Percentiles rank a stretch among this genome's conserved stretches.
Conservation (phyloP, 2,888 invertebrate species). For the Diarsia mendica region DNA sequence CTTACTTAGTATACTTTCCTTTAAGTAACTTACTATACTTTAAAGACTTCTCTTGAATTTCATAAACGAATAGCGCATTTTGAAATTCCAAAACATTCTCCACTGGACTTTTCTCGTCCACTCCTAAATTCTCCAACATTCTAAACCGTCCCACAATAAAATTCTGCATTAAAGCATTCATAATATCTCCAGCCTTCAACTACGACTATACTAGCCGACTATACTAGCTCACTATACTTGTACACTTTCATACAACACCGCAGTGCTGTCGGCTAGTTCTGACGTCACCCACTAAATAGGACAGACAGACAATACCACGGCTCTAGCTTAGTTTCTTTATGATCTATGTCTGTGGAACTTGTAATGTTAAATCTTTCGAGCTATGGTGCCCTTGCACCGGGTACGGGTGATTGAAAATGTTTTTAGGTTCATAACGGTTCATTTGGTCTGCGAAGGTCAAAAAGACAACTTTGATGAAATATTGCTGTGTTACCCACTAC, state of each 20-base stretch:
- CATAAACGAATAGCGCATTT: conserved; percentile 12
- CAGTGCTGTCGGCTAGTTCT: conserved; percentile 55
- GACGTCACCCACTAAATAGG: conserved; percentile 60
- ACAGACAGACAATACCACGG: conserved; percentile 45
- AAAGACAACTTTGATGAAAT: not conserved
- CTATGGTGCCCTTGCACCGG: conserved; percentile 25
- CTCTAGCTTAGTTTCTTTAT: conserved; percentile 29
- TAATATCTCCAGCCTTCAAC: conserved; percentile 29
- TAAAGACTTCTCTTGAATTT: conserved; percentile 1
- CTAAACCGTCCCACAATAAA: conserved; percentile 11
- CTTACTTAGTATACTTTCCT: too few relatives aligned
- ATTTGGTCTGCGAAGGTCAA: not conserved
- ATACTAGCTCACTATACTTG: conserved; percentile 23
- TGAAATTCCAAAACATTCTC: not conserved
- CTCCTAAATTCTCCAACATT: conserved; percentile 27
- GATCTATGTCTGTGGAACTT: conserved; percentile 8
- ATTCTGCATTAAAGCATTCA: conserved; percentile 35
- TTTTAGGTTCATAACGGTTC: conserved; percentile 31
- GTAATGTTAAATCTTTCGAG: conserved; percentile 18
- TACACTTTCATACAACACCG: conserved; percentile 35
- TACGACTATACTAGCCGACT: conserved; percentile 1
- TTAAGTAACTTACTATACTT: not conserved
- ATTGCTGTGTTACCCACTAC: not conserved
- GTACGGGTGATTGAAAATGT: not conserved
- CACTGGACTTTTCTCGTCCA: conserved; percentile 3